A percentile compares a stretch with the other conserved stretches of the same genome.
phyloP scores from a whole-genome alignment of 2,888 invertebrate species.

The Rhynchonema sp. region DNA sequence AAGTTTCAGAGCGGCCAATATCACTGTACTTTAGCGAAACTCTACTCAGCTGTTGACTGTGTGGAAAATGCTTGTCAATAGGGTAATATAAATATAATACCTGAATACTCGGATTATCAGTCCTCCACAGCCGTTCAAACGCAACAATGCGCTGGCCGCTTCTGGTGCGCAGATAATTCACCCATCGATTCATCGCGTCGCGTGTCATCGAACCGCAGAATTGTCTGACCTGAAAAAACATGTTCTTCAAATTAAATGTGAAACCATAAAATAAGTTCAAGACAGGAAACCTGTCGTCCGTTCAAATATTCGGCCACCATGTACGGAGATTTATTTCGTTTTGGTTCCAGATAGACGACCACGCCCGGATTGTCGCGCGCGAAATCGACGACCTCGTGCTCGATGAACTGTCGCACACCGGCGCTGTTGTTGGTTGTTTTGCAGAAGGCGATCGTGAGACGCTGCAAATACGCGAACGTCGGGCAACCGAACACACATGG shows the following conservation, averaged over 20 bases:
- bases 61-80: too few species aligned
- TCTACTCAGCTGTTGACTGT: too few species aligned
- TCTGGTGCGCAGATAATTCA: conserved; percentile 44
- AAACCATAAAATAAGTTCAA: too few species aligned
- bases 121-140: conserved; percentile 27
- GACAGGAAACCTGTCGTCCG: conserved; percentile 60
- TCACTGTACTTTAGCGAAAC: too few species aligned
- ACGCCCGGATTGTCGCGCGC: conserved; percentile 63
- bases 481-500: too few species aligned
- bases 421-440: conserved; percentile 58
- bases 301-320: conserved; percentile 74
- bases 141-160: conserved; percentile 30
- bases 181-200: conserved; percentile 64
- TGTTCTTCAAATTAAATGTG: too few species aligned
- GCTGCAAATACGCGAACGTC: conserved; percentile 36
- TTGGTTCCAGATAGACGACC: conserved; percentile 75
- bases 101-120: conserved; percentile 31
- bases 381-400: conserved; percentile 63
- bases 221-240: too few species aligned
- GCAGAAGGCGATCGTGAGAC: conserved; percentile 77
- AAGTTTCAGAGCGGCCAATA: too few species aligned
- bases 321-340: conserved; percentile 56
- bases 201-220: conserved; percentile 44
- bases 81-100: too few species aligned
- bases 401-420: conserved; percentile 50